Evolutionary conservation across 1,140 invertebrate species (phyloP).

Genomic region (Planococcus citri): DNA sequence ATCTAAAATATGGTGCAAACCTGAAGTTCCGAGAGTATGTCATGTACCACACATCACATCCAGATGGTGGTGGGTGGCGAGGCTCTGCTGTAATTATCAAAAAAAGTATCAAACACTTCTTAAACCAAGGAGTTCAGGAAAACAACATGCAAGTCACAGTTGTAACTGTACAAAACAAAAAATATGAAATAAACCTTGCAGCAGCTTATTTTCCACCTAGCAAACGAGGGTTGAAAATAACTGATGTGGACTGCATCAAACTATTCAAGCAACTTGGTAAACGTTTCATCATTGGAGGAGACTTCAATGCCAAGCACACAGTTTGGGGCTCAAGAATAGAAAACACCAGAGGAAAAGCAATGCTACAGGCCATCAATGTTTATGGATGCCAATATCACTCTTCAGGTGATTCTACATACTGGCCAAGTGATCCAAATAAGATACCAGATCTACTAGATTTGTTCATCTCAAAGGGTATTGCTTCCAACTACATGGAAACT

Average conservation of each 20-base stretch:
- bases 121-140: neutral
- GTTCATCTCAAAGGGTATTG: slow-evolving; percentile 30
- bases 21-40: slow-evolving; percentile 24
- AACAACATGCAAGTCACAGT: slow-evolving; percentile 16
- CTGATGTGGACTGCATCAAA: neutral
- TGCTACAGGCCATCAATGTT: slow-evolving; percentile 28
- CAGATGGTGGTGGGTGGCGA: neutral
- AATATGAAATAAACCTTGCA: no score
- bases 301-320: no score
- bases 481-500: slow-evolving; percentile 25
- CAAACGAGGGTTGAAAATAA: neutral
- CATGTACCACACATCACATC: slow-evolving; percentile 18
- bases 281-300: no score
- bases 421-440: slow-evolving; percentile 31
- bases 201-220: no score
- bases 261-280: neutral
- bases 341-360: slow-evolving; percentile 30
- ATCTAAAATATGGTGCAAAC: slow-evolving; percentile 24
- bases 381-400: slow-evolving; percentile 29
- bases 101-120: neutral
- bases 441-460: slow-evolving; percentile 33
- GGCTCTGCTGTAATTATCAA: slow-evolving; percentile 13
- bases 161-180: no score
- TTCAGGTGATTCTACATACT: slow-evolving; percentile 34
- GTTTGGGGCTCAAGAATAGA: slow-evolving; percentile 29